Conservation (phyloP, 2,888 invertebrate genomes). For the Lissonota sp. region DNA sequence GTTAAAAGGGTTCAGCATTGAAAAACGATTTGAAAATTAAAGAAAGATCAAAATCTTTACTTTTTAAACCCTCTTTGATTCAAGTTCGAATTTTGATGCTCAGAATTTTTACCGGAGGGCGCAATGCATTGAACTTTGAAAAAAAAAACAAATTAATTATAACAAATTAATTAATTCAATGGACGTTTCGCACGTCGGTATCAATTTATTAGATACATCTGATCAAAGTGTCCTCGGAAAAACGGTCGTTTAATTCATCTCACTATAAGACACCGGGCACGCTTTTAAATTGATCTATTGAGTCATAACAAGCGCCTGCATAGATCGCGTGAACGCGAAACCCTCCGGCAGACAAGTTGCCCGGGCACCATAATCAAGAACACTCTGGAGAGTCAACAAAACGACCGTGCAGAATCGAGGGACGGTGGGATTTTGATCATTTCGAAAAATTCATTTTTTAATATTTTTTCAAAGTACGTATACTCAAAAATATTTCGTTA, state of each 20-base stretch:
- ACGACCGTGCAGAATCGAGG: neutral
- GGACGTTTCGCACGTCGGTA: conserved; percentile 43
- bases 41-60: too few species aligned
- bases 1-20: too few species aligned
- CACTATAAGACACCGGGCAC: conserved; percentile 48
- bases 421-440: conserved; percentile 6
- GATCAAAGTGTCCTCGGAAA: conserved; percentile 62
- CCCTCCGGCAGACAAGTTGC: conserved; percentile 61
- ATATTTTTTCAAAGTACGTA: conserved; percentile 11
- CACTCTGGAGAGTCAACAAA: conserved; percentile 51
- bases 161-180: too few species aligned
- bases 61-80: too few species aligned
- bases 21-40: too few species aligned
- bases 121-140: too few species aligned
- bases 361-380: conserved; percentile 35
- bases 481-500: conserved; percentile 20
- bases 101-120: too few species aligned
- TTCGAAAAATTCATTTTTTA: conserved; percentile 7
- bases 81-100: too few species aligned
- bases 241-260: conserved; percentile 54
- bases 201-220: conserved; percentile 58
- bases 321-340: neutral
- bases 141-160: too few species aligned
- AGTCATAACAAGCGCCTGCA: conserved; percentile 62
- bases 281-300: conserved; percentile 64